Base-by-base conservation (phyloP, 1,140 invertebrate species). In the Panulirus ornatus region DNA sequence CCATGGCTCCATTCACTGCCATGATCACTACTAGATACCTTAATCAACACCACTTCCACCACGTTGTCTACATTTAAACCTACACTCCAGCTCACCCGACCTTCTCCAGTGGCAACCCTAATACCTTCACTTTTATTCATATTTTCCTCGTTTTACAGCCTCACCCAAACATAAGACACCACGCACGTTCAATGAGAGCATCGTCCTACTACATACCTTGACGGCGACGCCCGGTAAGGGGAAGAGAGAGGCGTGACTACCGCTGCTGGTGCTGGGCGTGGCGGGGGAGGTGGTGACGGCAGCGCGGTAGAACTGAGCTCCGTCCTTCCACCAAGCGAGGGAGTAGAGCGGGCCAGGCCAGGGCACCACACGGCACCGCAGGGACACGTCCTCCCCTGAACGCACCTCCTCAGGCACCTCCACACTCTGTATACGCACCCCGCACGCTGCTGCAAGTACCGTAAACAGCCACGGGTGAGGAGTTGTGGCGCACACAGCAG, bases 301-400 rank as follows among this genome's bases (percentile, higher is more conserved):
- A 1, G 63, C 78, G 2, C 87, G 42, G 66, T 83, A 83, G 79
- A 89, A 89, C 87, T 89, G 87, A 9, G 44, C 2, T 8, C 79
- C 87, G 42, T 89, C 87, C 78, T 89, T 89, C 87, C 87, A 89
- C 87, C 87, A 89, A 40, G 87, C 63, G 0, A 89, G 40, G 42
- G 87, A 89, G 44, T 89, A 89, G n/a, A 89, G 47, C 0, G 78
- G 78, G 11, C 76, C 79, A 22, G 78, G 87, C 78, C 87, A 82
- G 34, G 79, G 78, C 27, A 75, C 79, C 27, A 89, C 78, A 63
- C 66, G 47, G 63, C 87, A 89, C 42, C 70, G 22, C 19, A 89
- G 44, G n/a, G 76, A 42, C 40, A 73, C 78, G 79, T 83, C 76
- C 22, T 73, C 44, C 27, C 66, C 87, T 2, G 66, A 27, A 22